A percentile compares a stretch with the other conserved stretches of the same genome.
These are phyloP conservation scores for Pollenia amentaria DNA, from an alignment of 2,888 invertebrate species.

Conservation along the genomic window DNA sequence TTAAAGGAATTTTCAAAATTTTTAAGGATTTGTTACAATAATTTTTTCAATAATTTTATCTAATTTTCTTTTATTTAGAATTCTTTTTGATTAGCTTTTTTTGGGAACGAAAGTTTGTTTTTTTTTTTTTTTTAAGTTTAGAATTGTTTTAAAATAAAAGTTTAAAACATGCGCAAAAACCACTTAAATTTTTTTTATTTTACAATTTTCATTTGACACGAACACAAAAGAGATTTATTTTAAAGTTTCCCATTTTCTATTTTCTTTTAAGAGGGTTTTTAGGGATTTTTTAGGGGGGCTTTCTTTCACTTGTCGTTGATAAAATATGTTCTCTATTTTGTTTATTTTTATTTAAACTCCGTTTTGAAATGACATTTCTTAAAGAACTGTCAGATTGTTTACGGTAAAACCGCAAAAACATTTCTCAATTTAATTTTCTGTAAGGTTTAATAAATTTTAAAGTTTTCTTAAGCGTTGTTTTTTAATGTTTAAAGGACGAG, in stretches of 20 bases:
- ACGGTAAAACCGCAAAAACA: not conserved
- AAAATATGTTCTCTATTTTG: conserved; percentile 29
- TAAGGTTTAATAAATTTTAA: not conserved
- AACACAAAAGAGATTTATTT: conserved; percentile 47
- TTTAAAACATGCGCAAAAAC: conserved; percentile 77
- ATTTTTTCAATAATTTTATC: conserved; percentile 24
- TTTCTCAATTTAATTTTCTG: not conserved
- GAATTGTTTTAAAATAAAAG: conserved; percentile 53
- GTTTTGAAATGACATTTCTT: conserved; percentile 67
- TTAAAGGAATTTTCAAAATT: not conserved
- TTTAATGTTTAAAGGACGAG: conserved; percentile 71
- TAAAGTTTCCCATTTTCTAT: conserved; percentile 67
- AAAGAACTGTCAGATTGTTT: conserved; percentile 19
- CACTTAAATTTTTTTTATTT: conserved; percentile 49
- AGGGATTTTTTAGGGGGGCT: conserved; percentile 18
- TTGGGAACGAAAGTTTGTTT: conserved; percentile 34
- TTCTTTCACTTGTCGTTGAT: conserved; percentile 36
- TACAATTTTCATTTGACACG: conserved; percentile 59
- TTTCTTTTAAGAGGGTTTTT: conserved; percentile 48
- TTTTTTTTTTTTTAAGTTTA: no score
- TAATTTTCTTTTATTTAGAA: not conserved
- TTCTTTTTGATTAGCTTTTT: conserved; percentile 13
- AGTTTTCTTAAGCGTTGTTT: conserved; percentile 45
- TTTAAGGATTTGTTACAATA: not conserved
- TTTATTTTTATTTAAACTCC: conserved; percentile 60